Base-by-base conservation (phyloP, 2,797 vertebrate genomes). In the Acipenser oxyrinchus region DNA sequence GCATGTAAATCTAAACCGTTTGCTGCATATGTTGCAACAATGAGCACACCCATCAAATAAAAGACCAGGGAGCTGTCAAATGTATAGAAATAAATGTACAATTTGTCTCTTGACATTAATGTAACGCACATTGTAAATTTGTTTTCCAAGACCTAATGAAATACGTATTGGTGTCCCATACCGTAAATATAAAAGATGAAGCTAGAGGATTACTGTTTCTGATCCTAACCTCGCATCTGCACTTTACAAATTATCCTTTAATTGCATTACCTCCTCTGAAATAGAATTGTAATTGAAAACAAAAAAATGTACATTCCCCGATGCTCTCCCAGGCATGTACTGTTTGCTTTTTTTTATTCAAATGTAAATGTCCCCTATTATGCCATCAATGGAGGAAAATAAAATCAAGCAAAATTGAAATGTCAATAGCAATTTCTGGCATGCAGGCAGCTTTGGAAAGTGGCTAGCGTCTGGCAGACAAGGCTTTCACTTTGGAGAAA, bases 371-470 rank as follows among this genome's bases (percentile, higher is more conserved):
- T 37, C 37, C 37, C 37, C 37, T 5, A 37, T 37, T 37, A 37
- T 37, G 37, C 37, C 37, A 37, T 89, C 90, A 90, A 90, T 89
- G 88, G 85, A 86, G 83, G 80, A 66, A 75, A 66, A 70, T 75
- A 37, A 73, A 86, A 76, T 61, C 72, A 79, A 81, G 80, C 83
- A 88, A 87, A 93, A 95, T 91, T 91, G 91, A 94, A 94, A 95
- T 90, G 91, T 94, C 95, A 94, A 89, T 91, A 90, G 90, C 88
- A 89, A 95, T 95, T 93, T 92, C 91, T 92, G 91, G 87, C 87
- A 87, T 83, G 81, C 76, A 74, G 83, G 81, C 84, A 86, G 84
- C 85, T 83, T 84, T 86, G 86, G 77, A 88, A 88, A 75, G 80
- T 83, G 10, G 57, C 8, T 52, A 62, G 55, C 78, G 74, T 73